phyloP scores from a whole-genome alignment of 2,113 vertebrate genomes.

The Lampris megalopsis region DNA sequence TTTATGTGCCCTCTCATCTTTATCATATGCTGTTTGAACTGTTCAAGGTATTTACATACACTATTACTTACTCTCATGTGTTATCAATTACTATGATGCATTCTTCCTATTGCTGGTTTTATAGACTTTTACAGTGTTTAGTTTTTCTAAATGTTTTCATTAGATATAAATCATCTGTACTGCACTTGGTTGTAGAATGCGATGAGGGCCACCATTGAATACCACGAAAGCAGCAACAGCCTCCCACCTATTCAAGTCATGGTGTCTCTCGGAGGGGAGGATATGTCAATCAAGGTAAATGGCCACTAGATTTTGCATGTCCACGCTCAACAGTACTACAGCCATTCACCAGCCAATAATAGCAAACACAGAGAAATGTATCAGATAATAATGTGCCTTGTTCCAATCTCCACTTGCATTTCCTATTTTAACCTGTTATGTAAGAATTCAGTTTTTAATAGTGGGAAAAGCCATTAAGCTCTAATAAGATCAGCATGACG shows the following conservation, averaged over 20 bases:
- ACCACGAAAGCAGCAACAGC: constrained; percentile 81
- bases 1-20: constrained; percentile 94
- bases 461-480: constrained; percentile 20
- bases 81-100: background rate
- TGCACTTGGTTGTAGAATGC: constrained; percentile 83
- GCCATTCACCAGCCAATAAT: background rate
- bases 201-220: constrained; percentile 96
- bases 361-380: background rate
- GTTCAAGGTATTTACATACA: constrained; percentile 88
- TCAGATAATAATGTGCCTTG: background rate
- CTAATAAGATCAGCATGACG: constrained; percentile 39
- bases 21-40: constrained; percentile 98
- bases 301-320: background rate
- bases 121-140: background rate
- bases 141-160: background rate
- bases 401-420: background rate
- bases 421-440: constrained; percentile 24
- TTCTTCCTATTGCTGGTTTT: background rate
- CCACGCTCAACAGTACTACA: background rate
- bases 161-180: too few species aligned
- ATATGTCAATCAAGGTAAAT: constrained; percentile 91
- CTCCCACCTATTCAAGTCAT: constrained; percentile 88
- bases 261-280: constrained; percentile 92
- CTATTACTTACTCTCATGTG: too few species aligned
- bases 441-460: background rate